Base-by-base conservation (phyloP, 2,888 invertebrate genomes). In the Creontiades dilutus region DNA sequence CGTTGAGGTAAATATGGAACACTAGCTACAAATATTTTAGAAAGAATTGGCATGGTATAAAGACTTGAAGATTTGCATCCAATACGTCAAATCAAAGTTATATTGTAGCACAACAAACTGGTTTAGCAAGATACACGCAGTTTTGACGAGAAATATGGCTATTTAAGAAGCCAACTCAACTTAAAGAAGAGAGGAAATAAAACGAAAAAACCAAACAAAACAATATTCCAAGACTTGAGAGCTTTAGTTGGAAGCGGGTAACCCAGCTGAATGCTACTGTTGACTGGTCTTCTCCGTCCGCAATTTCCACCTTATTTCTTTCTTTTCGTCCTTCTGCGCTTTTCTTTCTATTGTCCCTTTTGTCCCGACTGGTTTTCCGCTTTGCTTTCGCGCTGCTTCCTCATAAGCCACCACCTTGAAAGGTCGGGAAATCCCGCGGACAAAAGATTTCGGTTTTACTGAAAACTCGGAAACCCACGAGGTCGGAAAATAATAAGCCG, bases 301-400 rank as follows among this genome's bases (percentile, higher is more conserved):
- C 52, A 52, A 52, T 52, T 52, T 52, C 52, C 52, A 52, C 52
- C 52, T 52, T 52, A 52, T 52, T 52, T 52, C 52, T 52, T 52
- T 12, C 16, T 52, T 52, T 52, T 52, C 52, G 52, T 52, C n/a
- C 61, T 61, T 61, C 19, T 61, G 61, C 2, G 9, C 61, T 61
- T 19, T 16, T 1, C 19, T 9, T 16, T 2, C 61, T n/a, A 61
- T 61, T 61, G 61, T 61, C n/a, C 61, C 61, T 61, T 37, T 61
- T 19, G 61, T 61, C n/a, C n/a, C 19, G 9, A 61, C 61, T 57
- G 61, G 61, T 61, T 61, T 61, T 61, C 16, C 61, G n/a, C 61
- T 61, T 61, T 19, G 19, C 61, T 19, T 61, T 19, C 19, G 9
- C 19, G 16, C 61, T 12, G 14, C 52, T 52, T 52, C 52, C 16